Conservation (phyloP, 2,888 invertebrate genomes). For the Lordiphosa fenestrarum region DNA sequence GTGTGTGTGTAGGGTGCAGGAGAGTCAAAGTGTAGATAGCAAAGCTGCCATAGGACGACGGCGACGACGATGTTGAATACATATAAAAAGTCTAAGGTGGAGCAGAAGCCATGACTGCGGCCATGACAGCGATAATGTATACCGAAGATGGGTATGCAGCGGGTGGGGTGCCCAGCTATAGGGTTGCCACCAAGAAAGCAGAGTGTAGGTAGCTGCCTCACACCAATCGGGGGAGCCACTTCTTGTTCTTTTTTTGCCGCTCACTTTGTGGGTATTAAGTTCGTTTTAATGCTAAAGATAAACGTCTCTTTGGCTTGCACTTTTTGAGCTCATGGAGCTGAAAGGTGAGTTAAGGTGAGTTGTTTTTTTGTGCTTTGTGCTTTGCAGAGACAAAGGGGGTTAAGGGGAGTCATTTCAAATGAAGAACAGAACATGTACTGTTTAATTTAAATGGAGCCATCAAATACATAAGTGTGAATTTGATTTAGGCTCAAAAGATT, state of each 20-base stretch:
- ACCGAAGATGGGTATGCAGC: constrained; percentile 12
- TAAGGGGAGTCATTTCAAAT: too few relatives aligned
- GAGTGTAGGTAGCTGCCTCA: constrained; percentile 10
- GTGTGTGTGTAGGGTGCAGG: constrained; percentile 46
- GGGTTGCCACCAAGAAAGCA: constrained; percentile 42
- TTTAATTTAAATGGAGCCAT: too few relatives aligned
- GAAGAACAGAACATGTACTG: too few relatives aligned
- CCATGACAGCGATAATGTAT: constrained; percentile 76
- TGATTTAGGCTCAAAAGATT: too few relatives aligned
- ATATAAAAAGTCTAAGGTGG: constrained; percentile 75
- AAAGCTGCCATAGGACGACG: constrained; percentile 71
- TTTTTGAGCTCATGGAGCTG: constrained; percentile 24
- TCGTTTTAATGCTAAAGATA: constrained; percentile 64
- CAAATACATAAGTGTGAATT: too few relatives aligned
- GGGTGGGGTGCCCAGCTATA: constrained; percentile 34
- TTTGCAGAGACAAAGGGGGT: not conserved
- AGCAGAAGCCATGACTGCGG: constrained; percentile 78
- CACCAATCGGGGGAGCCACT: constrained; percentile 6
- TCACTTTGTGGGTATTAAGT: constrained; percentile 71
- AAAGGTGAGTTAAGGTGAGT: constrained; percentile 15
- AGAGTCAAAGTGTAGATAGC: constrained; percentile 68
- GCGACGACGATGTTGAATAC: constrained; percentile 66
- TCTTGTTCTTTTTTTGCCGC: constrained; percentile 17
- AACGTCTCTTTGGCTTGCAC: constrained; percentile 44
- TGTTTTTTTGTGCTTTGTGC: not conserved